phyloP scores from a whole-genome alignment of 2,113 vertebrate genomes.

The Xerus inauris region DNA sequence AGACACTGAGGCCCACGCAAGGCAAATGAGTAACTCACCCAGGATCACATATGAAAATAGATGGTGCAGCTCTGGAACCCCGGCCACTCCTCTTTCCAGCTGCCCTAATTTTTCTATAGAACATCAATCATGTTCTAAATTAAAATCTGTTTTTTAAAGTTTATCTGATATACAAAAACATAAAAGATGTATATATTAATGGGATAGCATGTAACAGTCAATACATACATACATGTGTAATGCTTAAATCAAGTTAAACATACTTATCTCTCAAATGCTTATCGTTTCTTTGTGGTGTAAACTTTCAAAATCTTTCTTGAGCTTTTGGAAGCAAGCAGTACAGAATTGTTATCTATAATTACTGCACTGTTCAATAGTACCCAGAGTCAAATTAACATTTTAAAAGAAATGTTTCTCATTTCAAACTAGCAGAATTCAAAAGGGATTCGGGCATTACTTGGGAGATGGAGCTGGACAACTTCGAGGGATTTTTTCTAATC shows the following conservation, averaged over 20 bases:
- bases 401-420: constrained; percentile 5
- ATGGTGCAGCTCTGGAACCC: not conserved
- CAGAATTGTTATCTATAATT: not conserved
- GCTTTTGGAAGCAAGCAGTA: not conserved
- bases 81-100: not conserved
- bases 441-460: not conserved
- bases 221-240: not conserved
- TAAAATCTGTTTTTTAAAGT: not conserved
- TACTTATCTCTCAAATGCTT: not conserved
- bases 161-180: not conserved
- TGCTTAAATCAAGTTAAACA: not conserved
- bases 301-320: not conserved
- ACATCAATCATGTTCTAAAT: not conserved
- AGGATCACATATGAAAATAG: not conserved
- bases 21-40: not conserved
- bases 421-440: constrained; percentile 1
- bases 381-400: not conserved
- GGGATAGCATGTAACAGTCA: not conserved
- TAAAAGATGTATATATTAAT: not conserved
- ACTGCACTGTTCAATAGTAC: not conserved
- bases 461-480: not conserved
- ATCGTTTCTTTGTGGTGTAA: not conserved
- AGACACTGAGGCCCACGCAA: not conserved
- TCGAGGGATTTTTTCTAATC: not conserved
- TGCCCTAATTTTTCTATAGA: not conserved